Evolutionary conservation across 2,888 invertebrate genomes (phyloP), one percentile per base, ranked within the genome.

Genomic region (Ennomos fuscantarius): DNA sequence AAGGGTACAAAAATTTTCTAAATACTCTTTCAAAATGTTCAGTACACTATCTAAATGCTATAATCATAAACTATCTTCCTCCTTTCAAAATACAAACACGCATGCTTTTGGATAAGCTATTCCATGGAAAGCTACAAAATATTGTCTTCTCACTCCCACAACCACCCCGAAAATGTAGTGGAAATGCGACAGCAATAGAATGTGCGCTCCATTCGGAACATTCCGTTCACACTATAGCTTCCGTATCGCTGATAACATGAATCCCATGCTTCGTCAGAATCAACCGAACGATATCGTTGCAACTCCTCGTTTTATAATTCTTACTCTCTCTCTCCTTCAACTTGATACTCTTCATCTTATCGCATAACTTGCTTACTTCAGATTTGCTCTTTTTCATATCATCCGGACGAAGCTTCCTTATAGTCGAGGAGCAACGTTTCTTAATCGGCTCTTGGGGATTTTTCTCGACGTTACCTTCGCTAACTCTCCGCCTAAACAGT

Each of bases 191-290:
- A 24, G 24, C 24, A 24, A 24, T 24, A 24, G 24, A 24, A 24
- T 24, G 24, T 24, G 6, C 24, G 6, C 24, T 24, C 5, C 5
- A 6, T 24, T 24, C 24, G 6, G 24, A 24, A 24, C 24, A 6
- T 3, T 6, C 24, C 24, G 48, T 78, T 57, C 52, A 91, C 48
- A 95, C 95, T 46, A 95, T 95, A 62, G 96, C 96, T 78, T 96
- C 96, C 11, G 95, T 95, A 74, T 96, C 96, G 71, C 96, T 96
- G 43, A 96, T 95, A 48, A 96, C 95, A 82, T 95, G 95, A 68
- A 96, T 96, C 1, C 96, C 96, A 75, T 96, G 96, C 79, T 96
- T 95, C 1, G 95, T 95, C 67, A 96, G 90, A 72, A 96, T 95
- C 86, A 96, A 93, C 74, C 95, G 94, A 8, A 96, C 95, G 40